Base-by-base conservation (phyloP, 2,888 invertebrate genomes). In the Malthinus flaveolus region DNA sequence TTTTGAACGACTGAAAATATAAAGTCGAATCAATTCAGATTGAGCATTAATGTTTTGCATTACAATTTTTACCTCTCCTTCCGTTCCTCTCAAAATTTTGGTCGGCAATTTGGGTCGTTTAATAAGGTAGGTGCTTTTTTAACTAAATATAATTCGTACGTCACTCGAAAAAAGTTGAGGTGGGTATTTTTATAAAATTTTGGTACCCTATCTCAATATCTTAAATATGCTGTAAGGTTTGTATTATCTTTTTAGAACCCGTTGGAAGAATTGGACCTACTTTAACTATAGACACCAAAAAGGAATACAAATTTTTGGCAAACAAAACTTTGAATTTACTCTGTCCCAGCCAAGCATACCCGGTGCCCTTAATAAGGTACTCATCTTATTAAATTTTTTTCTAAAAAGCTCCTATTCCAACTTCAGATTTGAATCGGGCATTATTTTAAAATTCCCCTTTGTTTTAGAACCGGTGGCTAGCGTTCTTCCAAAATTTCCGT, bases 401-500 rank as follows among this genome's bases (percentile, higher is more conserved):
- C 11, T 39, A n/a, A 23, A 10, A 31, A 15, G 31, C 31, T 11
- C 34, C 9, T 15, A 9, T 49, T 12, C 39, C 39, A 36, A 13
- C 12, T 11, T 31, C 39, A 37, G 12, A 12, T 23, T 23, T 23
- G 5, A 23, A 23, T 23, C 3, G 23, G 23, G 23, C 5, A 5
- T 8, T 12, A 47, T 9, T 33, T 23, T 56, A 35, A 51, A 48
- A 37, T 23, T 33, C 15, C 23, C 1, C 10, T 42, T 59, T 53
- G 53, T 73, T 68, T 49, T 73, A 82, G 81, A 82, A 68, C 82
- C 82, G 32, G 78, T 82, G 67, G 83, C 81, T 60, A 82, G 80
- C 61, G 83, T 83, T 57, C 62, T 71, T 61, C 88, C 87, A 67
- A 90, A 90, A 82, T 88, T 90, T 77, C 87, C 89, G 59, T 84